These are phyloP conservation scores for Rhynchomys soricoides DNA, from an alignment of 2,113 vertebrate genomes.

Conservation along the genomic window DNA sequence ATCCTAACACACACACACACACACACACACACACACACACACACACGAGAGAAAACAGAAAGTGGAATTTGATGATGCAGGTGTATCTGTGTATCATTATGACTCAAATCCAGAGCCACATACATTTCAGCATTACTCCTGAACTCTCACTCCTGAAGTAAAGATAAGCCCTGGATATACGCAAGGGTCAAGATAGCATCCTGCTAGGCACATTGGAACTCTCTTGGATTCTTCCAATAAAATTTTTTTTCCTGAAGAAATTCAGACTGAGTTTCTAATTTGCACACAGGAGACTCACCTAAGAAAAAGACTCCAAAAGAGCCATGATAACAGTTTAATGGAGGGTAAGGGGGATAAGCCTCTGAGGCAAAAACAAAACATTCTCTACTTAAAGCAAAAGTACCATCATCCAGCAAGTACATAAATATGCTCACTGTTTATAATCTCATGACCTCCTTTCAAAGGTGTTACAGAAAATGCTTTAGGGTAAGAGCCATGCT, in stretches of 20 bases:
- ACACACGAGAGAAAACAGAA: neutral
- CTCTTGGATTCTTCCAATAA: neutral
- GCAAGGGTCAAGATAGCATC: neutral
- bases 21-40: neutral
- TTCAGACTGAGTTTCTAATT: slow-evolving; percentile 52
- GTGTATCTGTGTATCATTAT: neutral
- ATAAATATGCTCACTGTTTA: slow-evolving; percentile 39
- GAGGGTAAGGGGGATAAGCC: neutral
- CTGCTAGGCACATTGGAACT: neutral
- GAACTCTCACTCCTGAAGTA: neutral
- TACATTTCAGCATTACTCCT: neutral
- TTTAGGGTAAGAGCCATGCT: neutral
- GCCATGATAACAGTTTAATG: neutral
- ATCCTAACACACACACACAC: neutral
- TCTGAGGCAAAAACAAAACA: slow-evolving; percentile 53
- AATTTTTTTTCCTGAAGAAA: neutral
- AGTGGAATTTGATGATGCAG: neutral
- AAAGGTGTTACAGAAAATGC: slow-evolving; percentile 48
- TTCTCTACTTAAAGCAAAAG: slow-evolving; percentile 56
- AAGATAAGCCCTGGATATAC: neutral
- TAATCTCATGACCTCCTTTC: slow-evolving; percentile 16
- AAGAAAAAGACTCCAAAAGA: neutral
- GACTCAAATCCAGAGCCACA: neutral
- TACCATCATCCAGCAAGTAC: slow-evolving; percentile 20
- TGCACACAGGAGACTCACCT: slow-evolving; percentile 28